Evolutionary conservation across 30 jellyfish, hydroid and myxozoan species (phyloP), one percentile per base, ranked within the genome.

Genomic region (Aurelia aurita): DNA sequence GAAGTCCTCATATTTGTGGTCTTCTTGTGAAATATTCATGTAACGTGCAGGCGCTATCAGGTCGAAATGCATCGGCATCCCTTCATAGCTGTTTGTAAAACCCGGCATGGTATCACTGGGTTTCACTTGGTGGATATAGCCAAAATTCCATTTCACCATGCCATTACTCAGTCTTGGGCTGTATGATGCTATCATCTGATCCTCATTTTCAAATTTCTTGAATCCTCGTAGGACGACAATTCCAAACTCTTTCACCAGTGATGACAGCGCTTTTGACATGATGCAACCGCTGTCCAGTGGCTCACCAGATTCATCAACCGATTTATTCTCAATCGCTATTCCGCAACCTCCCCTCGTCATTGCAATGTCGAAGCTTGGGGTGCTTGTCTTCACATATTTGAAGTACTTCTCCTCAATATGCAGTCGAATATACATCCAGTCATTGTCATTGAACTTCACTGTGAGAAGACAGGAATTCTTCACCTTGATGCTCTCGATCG

Each of bases 201-300:
- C 66, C 46, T 84, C 93, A 32, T 44, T 60, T 34, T 70, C 34
- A 49, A 84, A 84, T 19, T 84, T 69, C 14, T 59, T 32, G 66
- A 84, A 84, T 19, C 93, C 93, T 58, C 93, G 61, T n/a, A 84
- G 74, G 5, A 84, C 87, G 26, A 84, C 93, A 23, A 71, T 7
- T 39, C 93, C 93, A 62, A 84, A 84, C 53, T 84, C 93, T 60
- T 71, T 43, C 6, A 73, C 34, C 31, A 84, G 10, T 22, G 79
- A 23, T 7, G 82, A 34, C 75, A 65, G 20, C 26, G 79, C 69
- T 20, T 66, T 34, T 11, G 72, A 11, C n/a, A 12, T 25, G 84
- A 80, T 66, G 46, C 74, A 47, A 27, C 21, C 53, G 57, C 76
- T 25, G 43, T 21, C 15, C 43, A 74, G 10, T 19, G 86, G 60